A percentile compares a stretch with the other conserved stretches of the same genome.
These are phyloP conservation scores for Noctua comes DNA, from an alignment of 2,888 invertebrate species.

Conservation along the genomic window DNA sequence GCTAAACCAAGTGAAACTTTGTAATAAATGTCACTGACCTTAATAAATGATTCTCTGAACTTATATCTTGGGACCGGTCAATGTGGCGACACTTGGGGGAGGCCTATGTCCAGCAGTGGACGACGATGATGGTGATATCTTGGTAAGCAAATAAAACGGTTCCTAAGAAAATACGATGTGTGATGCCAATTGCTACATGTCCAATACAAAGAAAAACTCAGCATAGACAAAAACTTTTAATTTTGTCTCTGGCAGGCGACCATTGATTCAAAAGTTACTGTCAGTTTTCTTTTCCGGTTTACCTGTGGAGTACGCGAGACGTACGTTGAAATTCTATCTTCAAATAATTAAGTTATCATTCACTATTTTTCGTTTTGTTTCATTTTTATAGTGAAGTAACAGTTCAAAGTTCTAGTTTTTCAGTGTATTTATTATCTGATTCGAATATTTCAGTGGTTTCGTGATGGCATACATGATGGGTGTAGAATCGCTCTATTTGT, in stretches of 20 bases:
- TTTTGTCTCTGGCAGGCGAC: constrained; percentile 35
- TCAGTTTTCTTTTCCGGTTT: constrained; percentile 82
- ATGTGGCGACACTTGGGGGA: no score
- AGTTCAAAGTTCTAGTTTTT: constrained; percentile 25
- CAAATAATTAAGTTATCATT: constrained; percentile 70
- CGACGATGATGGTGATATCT: no score
- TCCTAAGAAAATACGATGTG: background rate
- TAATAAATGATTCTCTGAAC: background rate
- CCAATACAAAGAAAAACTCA: background rate
- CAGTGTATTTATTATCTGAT: constrained; percentile 70
- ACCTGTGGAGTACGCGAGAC: constrained; percentile 86
- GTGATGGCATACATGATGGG: constrained; percentile 79
- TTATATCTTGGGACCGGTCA: background rate
- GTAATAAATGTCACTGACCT: background rate
- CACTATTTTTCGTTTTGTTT: background rate
- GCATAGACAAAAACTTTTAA: constrained; percentile 14
- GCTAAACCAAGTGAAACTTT: no score
- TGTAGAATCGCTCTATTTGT: constrained; percentile 82
- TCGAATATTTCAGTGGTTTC: constrained; percentile 78
- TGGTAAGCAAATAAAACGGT: background rate
- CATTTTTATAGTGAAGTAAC: constrained; percentile 40
- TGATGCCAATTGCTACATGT: background rate
- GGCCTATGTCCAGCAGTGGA: no score
- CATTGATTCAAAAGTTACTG: constrained; percentile 30
- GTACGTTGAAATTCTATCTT: constrained; percentile 82